These are phyloP conservation scores for Sesia bembeciformis DNA, from an alignment of 2,888 invertebrate species.

Conservation along the genomic window DNA sequence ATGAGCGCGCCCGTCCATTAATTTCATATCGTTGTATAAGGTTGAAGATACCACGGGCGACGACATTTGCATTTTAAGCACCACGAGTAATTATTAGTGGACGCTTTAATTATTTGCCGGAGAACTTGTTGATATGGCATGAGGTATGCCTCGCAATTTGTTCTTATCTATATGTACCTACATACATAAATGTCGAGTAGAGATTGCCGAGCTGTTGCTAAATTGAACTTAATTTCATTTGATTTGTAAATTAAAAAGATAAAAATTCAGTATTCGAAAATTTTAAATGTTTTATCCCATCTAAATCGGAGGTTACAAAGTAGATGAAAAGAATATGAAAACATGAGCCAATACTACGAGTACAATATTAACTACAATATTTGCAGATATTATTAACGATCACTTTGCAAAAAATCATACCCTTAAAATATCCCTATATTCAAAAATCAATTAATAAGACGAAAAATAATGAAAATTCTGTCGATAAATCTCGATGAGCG, in stretches of 20 bases:
- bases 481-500: conserved; percentile 13
- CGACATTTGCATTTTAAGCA: conserved; percentile 68
- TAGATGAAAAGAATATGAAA: no score
- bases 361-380: no score
- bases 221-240: no score
- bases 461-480: conserved; percentile 5
- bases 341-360: no score
- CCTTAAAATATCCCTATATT: no score
- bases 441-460: neutral
- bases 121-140: conserved; percentile 38
- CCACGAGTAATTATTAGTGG: conserved; percentile 61
- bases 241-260: no score
- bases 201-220: no score
- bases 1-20: neutral
- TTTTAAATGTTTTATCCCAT: no score
- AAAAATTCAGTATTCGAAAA: no score
- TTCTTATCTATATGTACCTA: conserved; percentile 42
- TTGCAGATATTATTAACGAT: neutral
- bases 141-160: conserved; percentile 60
- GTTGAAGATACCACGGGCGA: conserved; percentile 47
- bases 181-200: no score
- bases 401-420: neutral
- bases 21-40: conserved; percentile 10
- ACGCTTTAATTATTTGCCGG: conserved; percentile 53
- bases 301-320: no score